These are phyloP conservation scores for Xyrauchen texanus DNA, from an alignment of 2,113 vertebrate genomes.

Conservation along the genomic window DNA sequence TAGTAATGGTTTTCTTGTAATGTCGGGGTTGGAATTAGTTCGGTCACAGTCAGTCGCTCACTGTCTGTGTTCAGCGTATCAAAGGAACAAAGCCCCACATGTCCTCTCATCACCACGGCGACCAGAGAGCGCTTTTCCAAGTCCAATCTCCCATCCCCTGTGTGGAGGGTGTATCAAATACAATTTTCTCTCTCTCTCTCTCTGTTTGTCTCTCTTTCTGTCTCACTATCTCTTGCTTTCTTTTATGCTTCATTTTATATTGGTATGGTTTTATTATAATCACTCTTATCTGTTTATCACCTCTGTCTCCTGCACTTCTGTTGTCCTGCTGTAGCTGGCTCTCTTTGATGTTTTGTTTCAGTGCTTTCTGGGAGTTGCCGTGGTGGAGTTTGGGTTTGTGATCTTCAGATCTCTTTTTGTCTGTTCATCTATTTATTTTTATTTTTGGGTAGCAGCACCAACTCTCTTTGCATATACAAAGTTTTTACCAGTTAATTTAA, in stretches of 20 bases:
- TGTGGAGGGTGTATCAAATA: constrained; percentile 35
- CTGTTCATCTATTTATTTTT: constrained; percentile 22
- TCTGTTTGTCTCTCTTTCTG: background rate
- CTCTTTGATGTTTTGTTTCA: constrained; percentile 1
- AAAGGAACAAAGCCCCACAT: background rate
- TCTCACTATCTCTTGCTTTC: constrained; percentile 5
- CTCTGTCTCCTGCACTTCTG: constrained; percentile 4
- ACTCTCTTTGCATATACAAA: background rate
- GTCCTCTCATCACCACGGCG: constrained; percentile 37
- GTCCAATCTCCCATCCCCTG: constrained; percentile 32
- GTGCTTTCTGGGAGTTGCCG: constrained; percentile 1
- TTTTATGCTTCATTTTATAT: background rate
- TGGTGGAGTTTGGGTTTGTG: constrained; percentile 1
- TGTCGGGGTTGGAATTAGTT: background rate
- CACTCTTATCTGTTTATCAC: constrained; percentile 18
- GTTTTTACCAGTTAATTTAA: background rate
- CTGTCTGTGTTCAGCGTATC: background rate
- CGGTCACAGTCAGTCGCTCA: background rate
- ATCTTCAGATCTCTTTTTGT: constrained; percentile 13
- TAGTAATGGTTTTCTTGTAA: background rate
- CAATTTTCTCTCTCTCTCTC: constrained; percentile 37
- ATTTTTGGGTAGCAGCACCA: background rate
- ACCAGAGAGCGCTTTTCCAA: background rate
- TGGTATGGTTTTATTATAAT: constrained; percentile 19
- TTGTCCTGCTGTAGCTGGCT: constrained; percentile 2